Base-by-base conservation (phyloP, 1,140 invertebrate species). In the Charaxes varanes region DNA sequence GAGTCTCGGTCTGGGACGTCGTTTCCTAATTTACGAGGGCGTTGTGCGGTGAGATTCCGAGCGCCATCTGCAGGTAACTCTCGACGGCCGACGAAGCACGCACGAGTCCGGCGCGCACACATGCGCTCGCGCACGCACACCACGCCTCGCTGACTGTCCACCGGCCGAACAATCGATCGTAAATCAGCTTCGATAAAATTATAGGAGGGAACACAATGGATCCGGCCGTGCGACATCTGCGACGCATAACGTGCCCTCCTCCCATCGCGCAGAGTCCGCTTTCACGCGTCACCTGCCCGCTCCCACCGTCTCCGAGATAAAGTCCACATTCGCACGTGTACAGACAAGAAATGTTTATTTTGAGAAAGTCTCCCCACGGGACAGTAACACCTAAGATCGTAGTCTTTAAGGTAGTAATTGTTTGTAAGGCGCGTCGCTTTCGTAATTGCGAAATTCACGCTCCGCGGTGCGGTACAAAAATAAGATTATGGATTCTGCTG, bases 381-480 rank as follows among this genome's bases (percentile, higher is more conserved):
- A 76, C 30, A 68, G 37, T 78, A 21, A 50, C 47, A 60, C 62
- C 52, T 82, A 63, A 24, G 6, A 4, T 16, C 18, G 14, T 40
- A 30, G 48, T 18, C 6, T 41, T 65, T 65, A 42, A 64, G 66
- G 47, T 59, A 55, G 52, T 51, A 68, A 60, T 82, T 50, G 63
- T 48, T 13, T 71, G 60, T 18, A 26, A 14, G 26, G 14, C 33
- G 36, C 24, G 15, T 8, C 34, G 43, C 41, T 62, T 59, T 62
- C 66, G 66, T 83, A 83, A 83, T 83, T 83, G 79, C 76, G 67
- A 83, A 83, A 80, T 80, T 80, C 74, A 83, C 79, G 79, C 79
- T 83, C 70, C 72, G 67, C 52, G 64, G 74, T 76, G 79, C 76
- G 74, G 74, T 83, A 80, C 79, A 83, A 83, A 83, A 83, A 83